Evolutionary conservation across 2,888 invertebrate genomes (phyloP).

Genomic region (Amphipoea oculea): DNA sequence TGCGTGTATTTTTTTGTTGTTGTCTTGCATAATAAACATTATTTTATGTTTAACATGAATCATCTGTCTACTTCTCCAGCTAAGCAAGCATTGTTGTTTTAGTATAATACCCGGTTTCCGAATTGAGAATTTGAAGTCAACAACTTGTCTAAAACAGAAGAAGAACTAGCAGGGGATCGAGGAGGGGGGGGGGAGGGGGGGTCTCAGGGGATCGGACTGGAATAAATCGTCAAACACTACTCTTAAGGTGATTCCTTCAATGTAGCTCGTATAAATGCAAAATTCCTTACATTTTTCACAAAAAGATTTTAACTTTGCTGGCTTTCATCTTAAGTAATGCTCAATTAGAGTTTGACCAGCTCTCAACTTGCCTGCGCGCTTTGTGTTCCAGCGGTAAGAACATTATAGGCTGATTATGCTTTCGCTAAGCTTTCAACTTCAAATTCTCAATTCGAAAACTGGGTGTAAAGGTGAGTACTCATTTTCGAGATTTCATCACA

Average conservation of each 20-base stretch:
- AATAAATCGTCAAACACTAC: not conserved
- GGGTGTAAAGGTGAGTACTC: not conserved
- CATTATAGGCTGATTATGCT: too few relatives aligned
- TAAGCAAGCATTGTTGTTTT: not conserved
- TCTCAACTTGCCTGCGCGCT: not conserved
- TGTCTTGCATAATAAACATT: not conserved
- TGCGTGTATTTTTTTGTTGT: constrained; percentile 9
- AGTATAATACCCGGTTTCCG: not conserved
- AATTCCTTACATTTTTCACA: not conserved
- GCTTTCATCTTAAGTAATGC: not conserved
- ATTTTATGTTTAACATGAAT: not conserved
- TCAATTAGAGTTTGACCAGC: not conserved
- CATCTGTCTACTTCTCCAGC: not conserved
- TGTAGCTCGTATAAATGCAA: not conserved
- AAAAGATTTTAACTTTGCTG: not conserved
- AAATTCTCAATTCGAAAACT: not conserved
- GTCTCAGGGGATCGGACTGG: too few relatives aligned
- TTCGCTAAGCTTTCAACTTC: not conserved
- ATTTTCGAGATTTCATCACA: not conserved
- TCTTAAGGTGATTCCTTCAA: not conserved
- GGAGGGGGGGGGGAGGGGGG: too few relatives aligned
- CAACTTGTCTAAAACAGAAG: not conserved
- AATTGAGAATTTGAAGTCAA: not conserved
- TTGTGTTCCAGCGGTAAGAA: too few relatives aligned
- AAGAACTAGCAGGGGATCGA: too few relatives aligned